These are phyloP conservation scores for Apistogramma diplotaenia DNA, from an alignment of 2,113 vertebrate species.

Conservation along the genomic window DNA sequence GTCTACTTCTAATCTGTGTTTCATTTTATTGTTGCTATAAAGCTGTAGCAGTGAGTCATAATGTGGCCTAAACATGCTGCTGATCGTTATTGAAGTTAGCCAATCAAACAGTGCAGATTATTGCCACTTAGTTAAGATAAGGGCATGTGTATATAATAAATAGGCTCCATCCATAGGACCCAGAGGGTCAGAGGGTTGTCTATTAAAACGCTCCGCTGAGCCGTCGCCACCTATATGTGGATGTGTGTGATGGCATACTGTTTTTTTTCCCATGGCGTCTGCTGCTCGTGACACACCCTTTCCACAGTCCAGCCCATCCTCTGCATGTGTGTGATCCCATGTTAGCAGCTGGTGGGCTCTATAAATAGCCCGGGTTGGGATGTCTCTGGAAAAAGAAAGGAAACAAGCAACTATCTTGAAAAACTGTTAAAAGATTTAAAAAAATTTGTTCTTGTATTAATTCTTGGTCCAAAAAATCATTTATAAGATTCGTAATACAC, in stretches of 20 bases:
- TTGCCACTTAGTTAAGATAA: constrained; percentile 2
- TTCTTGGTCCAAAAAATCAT: not conserved
- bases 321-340: constrained; percentile 43
- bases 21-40: not conserved
- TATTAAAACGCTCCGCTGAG: not conserved
- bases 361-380: constrained; percentile 50
- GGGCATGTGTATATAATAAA: not conserved
- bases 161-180: not conserved
- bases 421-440: not conserved
- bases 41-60: not conserved
- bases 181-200: not conserved
- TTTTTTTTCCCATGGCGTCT: constrained; percentile 43
- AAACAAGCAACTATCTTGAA: constrained; percentile 6
- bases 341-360: constrained; percentile 64
- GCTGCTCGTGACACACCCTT: constrained; percentile 50
- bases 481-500: not conserved
- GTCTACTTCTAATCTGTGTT: not conserved
- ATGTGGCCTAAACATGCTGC: not conserved
- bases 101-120: not conserved
- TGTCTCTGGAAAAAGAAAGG: constrained; percentile 14
- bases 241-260: not conserved
- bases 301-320: constrained; percentile 58
- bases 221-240: not conserved
- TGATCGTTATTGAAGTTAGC: not conserved
- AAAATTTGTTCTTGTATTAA: not conserved